Conservation (phyloP, 1,140 invertebrate genomes). For the Zaprionus ornatus region DNA sequence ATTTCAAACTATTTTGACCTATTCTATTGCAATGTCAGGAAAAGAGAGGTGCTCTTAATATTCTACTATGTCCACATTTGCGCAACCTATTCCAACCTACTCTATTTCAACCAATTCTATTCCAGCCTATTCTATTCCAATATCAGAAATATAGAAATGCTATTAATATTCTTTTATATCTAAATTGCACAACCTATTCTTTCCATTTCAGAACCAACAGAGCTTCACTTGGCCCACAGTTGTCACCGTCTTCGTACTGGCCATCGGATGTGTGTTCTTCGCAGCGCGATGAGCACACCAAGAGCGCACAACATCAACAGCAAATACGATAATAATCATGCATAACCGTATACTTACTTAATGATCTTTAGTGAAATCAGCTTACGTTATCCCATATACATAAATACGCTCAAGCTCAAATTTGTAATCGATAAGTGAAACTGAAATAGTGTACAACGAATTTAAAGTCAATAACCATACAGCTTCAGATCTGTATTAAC, state of each 20-base stretch:
- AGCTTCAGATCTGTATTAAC: conserved; percentile 25
- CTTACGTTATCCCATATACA: conserved; percentile 40
- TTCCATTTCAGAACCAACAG: conserved; percentile 62
- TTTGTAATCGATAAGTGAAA: conserved; percentile 51
- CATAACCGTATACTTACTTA: conserved; percentile 29
- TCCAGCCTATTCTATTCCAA: neutral
- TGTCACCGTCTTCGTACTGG: conserved; percentile 81
- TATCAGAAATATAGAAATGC: too few relatives aligned
- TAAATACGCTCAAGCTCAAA: conserved; percentile 44
- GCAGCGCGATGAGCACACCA: conserved; percentile 77
- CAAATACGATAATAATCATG: conserved; percentile 15
- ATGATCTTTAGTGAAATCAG: conserved; percentile 66
- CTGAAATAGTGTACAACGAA: conserved; percentile 21
- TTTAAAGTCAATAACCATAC: conserved; percentile 59
- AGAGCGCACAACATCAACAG: neutral
- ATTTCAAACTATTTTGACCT: neutral
- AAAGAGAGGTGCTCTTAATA: too few relatives aligned
- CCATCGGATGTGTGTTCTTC: conserved; percentile 82
- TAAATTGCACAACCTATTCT: neutral
- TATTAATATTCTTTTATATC: too few relatives aligned
- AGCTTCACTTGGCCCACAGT: conserved; percentile 83
- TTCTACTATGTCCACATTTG: neutral
- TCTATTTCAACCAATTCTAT: too few relatives aligned
- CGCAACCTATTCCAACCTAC: neutral
- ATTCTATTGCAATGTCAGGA: neutral